These are phyloP conservation scores for Lepisosteus osseus DNA, from an alignment of 2,113 vertebrate genomes.

Conservation along the genomic window DNA sequence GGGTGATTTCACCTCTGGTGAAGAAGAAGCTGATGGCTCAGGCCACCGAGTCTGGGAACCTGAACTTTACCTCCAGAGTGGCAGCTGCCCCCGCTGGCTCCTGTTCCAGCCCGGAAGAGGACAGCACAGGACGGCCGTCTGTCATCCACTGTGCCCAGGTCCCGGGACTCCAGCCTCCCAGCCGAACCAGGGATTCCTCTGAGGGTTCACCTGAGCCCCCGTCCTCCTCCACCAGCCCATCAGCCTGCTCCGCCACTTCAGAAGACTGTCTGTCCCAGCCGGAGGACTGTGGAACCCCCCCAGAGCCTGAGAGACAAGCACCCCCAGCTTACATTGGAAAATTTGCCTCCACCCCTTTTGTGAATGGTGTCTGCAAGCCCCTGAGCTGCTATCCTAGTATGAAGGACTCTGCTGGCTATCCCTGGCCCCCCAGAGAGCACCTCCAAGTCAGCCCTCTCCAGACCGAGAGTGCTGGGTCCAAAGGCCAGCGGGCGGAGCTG, in stretches of 20 bases:
- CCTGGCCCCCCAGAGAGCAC: slow-evolving; percentile 33
- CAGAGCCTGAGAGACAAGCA: slow-evolving; percentile 23
- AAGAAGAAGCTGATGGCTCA: slow-evolving; percentile 91
- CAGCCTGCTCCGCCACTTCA: slow-evolving; percentile 63
- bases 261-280: slow-evolving; percentile 47
- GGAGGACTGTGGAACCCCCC: slow-evolving; percentile 30
- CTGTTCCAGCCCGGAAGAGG: slow-evolving; percentile 31
- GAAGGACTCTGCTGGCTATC: slow-evolving; percentile 29
- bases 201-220: slow-evolving; percentile 61
- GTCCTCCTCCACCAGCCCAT: slow-evolving; percentile 61
- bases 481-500: slow-evolving; percentile 37
- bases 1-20: slow-evolving; percentile 88
- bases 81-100: slow-evolving; percentile 23
- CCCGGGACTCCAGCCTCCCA: slow-evolving; percentile 39
- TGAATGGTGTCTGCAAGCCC: slow-evolving; percentile 37
- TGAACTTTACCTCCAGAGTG: slow-evolving; percentile 17
- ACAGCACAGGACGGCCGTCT: slow-evolving; percentile 58
- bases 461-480: slow-evolving; percentile 14
- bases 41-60: slow-evolving; percentile 67
- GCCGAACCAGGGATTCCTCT: slow-evolving; percentile 47
- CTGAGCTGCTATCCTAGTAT: slow-evolving; percentile 25
- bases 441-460: slow-evolving; percentile 21
- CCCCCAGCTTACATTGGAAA: slow-evolving; percentile 18
- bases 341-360: slow-evolving; percentile 20
- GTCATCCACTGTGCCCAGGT: slow-evolving; percentile 64